A percentile compares a stretch with the other conserved stretches of the same genome.
Conservation (phyloP, 2,113 vertebrate genomes). For the Notothenia coriiceps region DNA sequence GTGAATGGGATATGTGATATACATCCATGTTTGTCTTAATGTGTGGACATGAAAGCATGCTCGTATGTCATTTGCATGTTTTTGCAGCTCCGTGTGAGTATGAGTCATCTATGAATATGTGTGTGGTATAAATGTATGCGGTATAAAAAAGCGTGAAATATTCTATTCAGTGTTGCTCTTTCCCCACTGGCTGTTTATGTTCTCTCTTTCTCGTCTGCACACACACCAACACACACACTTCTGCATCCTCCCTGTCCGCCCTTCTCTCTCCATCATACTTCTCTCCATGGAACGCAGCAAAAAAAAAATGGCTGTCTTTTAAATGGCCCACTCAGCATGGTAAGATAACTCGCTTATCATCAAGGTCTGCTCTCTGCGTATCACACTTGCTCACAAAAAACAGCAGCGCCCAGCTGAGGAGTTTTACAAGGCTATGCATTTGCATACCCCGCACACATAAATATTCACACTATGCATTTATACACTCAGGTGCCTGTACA, state of each 20-base stretch:
- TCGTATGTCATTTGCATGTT: slow-evolving; percentile 43
- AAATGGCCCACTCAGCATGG: slow-evolving; percentile 77
- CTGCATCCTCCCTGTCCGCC: slow-evolving; percentile 55
- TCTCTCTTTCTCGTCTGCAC: slow-evolving; percentile 29
- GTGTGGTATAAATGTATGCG: not conserved
- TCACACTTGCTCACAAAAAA: slow-evolving; percentile 20
- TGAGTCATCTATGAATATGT: slow-evolving; percentile 5
- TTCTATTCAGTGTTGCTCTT: slow-evolving; percentile 30
- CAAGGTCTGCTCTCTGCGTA: slow-evolving; percentile 63
- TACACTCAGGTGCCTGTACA: slow-evolving; percentile 1
- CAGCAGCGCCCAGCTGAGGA: slow-evolving; percentile 38
- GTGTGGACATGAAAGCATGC: slow-evolving; percentile 1
- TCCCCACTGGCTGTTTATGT: slow-evolving; percentile 60
- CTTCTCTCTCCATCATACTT: slow-evolving; percentile 65
- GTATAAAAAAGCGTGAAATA: slow-evolving; percentile 24
- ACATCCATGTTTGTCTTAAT: not conserved
- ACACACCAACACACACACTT: slow-evolving; percentile 2
- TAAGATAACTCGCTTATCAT: slow-evolving; percentile 76
- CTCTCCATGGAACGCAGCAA: slow-evolving; percentile 36
- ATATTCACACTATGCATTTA: not conserved
- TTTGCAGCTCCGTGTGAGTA: not conserved
- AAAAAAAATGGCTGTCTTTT: slow-evolving; percentile 72
- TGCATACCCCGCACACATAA: slow-evolving; percentile 21
- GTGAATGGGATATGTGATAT: slow-evolving; percentile 25
- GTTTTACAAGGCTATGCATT: slow-evolving; percentile 47